Evolutionary conservation across 2,888 invertebrate species (phyloP).

Genomic region (Amiota minor): DNA sequence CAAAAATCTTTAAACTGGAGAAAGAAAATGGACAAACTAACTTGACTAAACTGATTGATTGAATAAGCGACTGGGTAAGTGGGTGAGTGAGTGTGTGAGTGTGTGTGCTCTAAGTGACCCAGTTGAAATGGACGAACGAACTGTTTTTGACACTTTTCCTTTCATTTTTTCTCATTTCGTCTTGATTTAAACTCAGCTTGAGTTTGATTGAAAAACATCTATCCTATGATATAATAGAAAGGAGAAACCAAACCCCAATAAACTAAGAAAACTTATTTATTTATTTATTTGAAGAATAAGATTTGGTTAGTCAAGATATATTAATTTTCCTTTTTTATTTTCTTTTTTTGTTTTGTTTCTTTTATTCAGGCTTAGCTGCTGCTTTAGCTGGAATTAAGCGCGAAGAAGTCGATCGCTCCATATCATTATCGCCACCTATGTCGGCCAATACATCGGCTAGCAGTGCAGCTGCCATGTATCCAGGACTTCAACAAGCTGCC

Average conservation of each 20-base stretch:
- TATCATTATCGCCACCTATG: constrained; percentile 72
- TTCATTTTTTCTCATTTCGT: background rate
- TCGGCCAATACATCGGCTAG: constrained; percentile 67
- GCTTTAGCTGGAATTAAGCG: constrained; percentile 73
- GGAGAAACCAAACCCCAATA: background rate
- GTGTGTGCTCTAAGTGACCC: constrained; percentile 11
- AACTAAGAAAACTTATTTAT: background rate
- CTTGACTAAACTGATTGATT: background rate
- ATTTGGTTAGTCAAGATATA: no score
- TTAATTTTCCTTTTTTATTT: constrained; percentile 6
- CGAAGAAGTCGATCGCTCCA: constrained; percentile 69
- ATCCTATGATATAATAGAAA: background rate
- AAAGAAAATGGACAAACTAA: background rate
- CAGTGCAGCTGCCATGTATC: constrained; percentile 63
- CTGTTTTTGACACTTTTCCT: constrained; percentile 37
- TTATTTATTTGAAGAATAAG: constrained; percentile 41
- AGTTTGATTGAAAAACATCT: constrained; percentile 1
- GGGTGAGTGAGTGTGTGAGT: no score
- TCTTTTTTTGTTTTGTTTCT: background rate
- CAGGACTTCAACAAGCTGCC: constrained; percentile 71
- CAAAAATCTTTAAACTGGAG: background rate
- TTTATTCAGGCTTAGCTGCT: constrained; percentile 70
- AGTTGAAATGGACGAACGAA: background rate
- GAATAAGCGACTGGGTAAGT: no score
- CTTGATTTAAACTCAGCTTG: constrained; percentile 15